A percentile compares a stretch with the other conserved stretches of the same genome.
Evolutionary conservation across 2,888 invertebrate species (phyloP).

Genomic region (Plebejus melissa): DNA sequence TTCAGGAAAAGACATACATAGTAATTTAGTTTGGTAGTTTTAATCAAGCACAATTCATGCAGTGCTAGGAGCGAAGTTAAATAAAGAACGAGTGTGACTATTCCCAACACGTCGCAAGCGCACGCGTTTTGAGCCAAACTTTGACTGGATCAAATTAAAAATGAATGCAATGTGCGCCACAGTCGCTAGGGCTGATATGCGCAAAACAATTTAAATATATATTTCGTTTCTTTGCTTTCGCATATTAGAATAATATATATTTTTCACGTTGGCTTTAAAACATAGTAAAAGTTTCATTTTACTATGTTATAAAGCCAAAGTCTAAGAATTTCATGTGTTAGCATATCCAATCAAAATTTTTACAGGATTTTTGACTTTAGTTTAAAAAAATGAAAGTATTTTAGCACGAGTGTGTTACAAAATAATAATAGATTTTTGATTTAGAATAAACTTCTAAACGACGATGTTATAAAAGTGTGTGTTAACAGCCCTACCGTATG

Average conservation of each 20-base stretch:
- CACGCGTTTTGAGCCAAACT: constrained; percentile 57
- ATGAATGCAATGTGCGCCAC: constrained; percentile 53
- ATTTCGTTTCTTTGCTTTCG: too few species aligned
- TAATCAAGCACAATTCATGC: constrained; percentile 33
- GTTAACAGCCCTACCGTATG: constrained; percentile 32
- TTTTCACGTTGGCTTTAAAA: too few species aligned
- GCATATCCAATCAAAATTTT: neutral
- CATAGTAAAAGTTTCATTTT: too few species aligned
- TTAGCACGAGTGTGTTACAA: neutral
- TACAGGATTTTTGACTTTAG: neutral
- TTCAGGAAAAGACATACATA: constrained; percentile 3
- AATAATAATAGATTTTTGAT: neutral
- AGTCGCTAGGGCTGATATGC: constrained; percentile 35
- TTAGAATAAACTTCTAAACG: constrained; percentile 32
- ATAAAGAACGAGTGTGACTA: constrained; percentile 45
- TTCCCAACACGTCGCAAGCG: constrained; percentile 53
- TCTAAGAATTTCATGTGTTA: neutral
- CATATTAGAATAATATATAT: too few species aligned
- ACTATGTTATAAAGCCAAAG: neutral
- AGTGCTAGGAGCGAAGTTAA: constrained; percentile 38
- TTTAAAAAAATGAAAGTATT: neutral
- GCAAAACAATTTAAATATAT: neutral
- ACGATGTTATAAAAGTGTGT: neutral
- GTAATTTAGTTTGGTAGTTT: constrained; percentile 30
- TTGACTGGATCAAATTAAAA: constrained; percentile 60